These are phyloP conservation scores for Larimichthys polyactis DNA, from an alignment of 2,113 vertebrate genomes.

Conservation along the genomic window DNA sequence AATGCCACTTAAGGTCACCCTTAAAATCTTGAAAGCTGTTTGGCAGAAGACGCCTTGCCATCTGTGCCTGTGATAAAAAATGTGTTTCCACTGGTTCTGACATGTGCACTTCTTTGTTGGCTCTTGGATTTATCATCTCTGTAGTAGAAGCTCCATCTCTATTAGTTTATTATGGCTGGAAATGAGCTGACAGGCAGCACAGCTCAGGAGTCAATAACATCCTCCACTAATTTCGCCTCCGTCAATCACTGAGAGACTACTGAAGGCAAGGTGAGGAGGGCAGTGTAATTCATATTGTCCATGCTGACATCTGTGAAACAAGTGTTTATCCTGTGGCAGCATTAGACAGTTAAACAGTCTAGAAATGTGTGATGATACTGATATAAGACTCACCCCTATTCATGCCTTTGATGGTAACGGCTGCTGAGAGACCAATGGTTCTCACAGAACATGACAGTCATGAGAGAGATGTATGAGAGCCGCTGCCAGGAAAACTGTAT, in stretches of 20 bases:
- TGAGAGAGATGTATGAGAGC: neutral
- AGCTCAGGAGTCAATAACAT: conserved; percentile 37
- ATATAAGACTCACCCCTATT: neutral
- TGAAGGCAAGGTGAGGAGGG: neutral
- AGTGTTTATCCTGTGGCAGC: neutral
- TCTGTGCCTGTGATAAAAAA: neutral
- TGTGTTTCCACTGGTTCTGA: neutral
- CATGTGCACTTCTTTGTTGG: neutral
- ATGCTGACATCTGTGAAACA: conserved; percentile 2
- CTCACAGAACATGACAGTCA: neutral
- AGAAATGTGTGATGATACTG: neutral
- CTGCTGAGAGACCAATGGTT: conserved; percentile 21
- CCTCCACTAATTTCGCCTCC: conserved; percentile 12
- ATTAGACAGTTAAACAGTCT: neutral
- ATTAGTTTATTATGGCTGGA: conserved; percentile 6
- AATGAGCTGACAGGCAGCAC: conserved; percentile 32
- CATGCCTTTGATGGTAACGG: conserved; percentile 29
- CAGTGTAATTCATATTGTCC: neutral
- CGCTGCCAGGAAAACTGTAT: neutral
- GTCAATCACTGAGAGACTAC: conserved; percentile 22
- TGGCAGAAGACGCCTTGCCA: neutral
- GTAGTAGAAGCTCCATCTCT: conserved; percentile 7
- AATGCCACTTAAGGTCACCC: neutral
- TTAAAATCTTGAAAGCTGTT: neutral
- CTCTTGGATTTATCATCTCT: conserved; percentile 20